Base-by-base conservation (phyloP, 2,888 invertebrate genomes). In the Thalpophila matura region DNA sequence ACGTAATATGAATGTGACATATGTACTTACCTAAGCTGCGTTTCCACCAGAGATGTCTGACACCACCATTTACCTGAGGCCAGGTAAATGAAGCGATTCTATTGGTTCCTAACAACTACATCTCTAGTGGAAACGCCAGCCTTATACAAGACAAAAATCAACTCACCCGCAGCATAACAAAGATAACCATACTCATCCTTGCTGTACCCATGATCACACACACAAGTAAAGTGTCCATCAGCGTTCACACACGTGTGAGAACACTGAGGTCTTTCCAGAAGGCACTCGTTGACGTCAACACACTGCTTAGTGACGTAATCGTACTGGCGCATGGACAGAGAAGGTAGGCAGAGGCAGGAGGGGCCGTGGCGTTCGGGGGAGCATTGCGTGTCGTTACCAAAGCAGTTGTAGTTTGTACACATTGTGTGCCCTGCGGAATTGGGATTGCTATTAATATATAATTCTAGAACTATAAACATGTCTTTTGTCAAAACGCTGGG, bases 171-270 rank as follows among this genome's bases (percentile, higher is more conserved):
- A 37, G 91, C 91, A 68, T 85, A 89, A 57, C 92, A 93, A 20
- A 90, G 74, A 33, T 91, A 89, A 0, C 56, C 67, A 6, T 77
- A 80, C 1, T 62, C 22, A 43, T 91, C 89, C 1, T 53, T 67
- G 0, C 35, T 62, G 33, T 91, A 93, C 0, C 91, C 93, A 0
- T 88, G 83, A n/a, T 96, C 96, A 79, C 98, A 98, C 3, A 82
- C 82, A 75, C 98, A 98, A 3, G 74, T 83, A 79, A 96, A 97
- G 0, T 96, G 95, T 0, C 97, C 96, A 0, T 88, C 85, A 0
- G 77, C 89, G 73, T 97, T 97, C 0, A 89, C 78, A 80, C 98
- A 98, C 10, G 84, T 88, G 70, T 98, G 98, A 50, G 97, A 97
- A 82, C 98, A 98, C 6, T 95, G 89, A 0, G 97, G 97, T 65